These are phyloP conservation scores for Cairina moschata DNA, from an alignment of 2,113 vertebrate species.

Conservation along the genomic window DNA sequence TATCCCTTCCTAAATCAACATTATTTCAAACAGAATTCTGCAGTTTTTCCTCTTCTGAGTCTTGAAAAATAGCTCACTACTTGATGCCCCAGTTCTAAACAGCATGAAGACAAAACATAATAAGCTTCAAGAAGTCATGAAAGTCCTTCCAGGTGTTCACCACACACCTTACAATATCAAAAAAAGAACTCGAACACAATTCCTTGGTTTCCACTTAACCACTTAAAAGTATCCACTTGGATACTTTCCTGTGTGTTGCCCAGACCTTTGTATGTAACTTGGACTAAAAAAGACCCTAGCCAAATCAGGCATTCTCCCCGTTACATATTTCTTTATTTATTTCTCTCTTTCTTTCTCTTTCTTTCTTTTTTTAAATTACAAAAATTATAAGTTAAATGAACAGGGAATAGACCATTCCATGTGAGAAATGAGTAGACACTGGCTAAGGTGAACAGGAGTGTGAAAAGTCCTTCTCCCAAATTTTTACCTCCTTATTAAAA, in stretches of 20 bases:
- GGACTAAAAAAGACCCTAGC: background rate
- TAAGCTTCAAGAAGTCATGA: background rate
- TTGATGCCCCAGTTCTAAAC: background rate
- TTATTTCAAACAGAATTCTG: background rate
- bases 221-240: background rate
- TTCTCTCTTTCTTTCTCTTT: background rate
- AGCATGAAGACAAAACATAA: background rate
- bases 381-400: background rate
- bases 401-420: rapidly evolving
- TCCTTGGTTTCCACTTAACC: background rate
- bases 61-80: background rate
- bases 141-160: background rate
- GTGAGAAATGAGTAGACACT: rapidly evolving
- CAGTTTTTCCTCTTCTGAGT: background rate
- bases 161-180: background rate
- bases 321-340: background rate
- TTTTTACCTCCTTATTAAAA: background rate
- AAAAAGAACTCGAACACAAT: background rate
- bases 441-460: background rate
- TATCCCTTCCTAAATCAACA: background rate
- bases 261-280: background rate
- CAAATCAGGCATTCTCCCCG: background rate
- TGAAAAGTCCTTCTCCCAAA: background rate
- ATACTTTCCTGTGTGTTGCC: background rate
- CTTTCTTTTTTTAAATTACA: background rate